Conservation (phyloP, 2,797 vertebrate genomes). For the Hydrophis major region DNA sequence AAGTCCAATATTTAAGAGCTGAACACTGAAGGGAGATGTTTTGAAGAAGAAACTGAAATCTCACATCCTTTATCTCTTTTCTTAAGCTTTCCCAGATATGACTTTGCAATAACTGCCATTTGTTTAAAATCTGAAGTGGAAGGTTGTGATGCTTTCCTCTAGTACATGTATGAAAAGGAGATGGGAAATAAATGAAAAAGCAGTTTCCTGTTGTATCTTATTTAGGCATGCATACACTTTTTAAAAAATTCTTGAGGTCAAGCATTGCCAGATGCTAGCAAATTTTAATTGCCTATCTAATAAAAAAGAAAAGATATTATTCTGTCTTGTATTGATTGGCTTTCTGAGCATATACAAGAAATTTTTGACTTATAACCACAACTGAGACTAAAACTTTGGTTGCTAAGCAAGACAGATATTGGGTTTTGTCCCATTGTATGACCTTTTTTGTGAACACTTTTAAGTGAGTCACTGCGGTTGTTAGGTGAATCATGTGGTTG, state of each 20-base stretch:
- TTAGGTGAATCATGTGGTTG: too few species aligned
- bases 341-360: neutral
- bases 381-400: too few species aligned
- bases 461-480: too few species aligned
- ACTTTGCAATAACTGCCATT: neutral
- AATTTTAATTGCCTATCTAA: neutral
- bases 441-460: too few species aligned
- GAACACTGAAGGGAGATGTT: neutral
- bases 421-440: too few species aligned
- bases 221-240: neutral
- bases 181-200: neutral
- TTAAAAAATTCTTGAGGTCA: neutral
- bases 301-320: neutral
- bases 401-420: too few species aligned
- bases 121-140: neutral
- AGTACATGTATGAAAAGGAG: neutral
- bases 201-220: neutral
- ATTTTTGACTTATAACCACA: neutral
- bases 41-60: neutral
- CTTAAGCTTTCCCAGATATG: neutral
- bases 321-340: neutral
- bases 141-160: neutral
- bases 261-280: neutral
- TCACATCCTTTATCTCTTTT: neutral
- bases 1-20: neutral